Evolutionary conservation across 2,888 invertebrate species (phyloP).

Genomic region (Invenusta paracnida): DNA sequence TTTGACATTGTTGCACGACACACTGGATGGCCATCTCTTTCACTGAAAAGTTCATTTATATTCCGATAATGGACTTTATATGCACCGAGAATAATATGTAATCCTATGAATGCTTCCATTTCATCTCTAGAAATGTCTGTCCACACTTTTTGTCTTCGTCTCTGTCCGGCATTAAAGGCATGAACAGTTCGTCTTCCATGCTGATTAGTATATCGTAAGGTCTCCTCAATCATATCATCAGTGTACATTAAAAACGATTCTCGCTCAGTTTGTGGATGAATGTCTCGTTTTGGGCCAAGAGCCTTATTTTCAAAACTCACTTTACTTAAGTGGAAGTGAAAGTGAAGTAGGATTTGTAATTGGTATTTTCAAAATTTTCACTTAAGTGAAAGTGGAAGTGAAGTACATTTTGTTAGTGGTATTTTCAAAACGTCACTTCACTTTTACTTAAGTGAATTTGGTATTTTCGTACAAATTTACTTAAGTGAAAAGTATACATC

Average conservation of each 20-base stretch:
- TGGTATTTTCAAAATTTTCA: background rate
- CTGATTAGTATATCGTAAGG: background rate
- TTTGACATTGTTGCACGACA: slow-evolving; percentile 36
- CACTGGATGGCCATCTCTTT: slow-evolving; percentile 30
- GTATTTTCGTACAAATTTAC: background rate
- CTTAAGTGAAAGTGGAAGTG: background rate
- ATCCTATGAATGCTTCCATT: slow-evolving; percentile 33
- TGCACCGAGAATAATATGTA: slow-evolving; percentile 24
- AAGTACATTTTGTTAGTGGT: background rate
- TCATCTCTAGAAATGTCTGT: background rate
- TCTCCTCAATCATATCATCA: slow-evolving; percentile 31
- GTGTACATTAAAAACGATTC: slow-evolving; percentile 24
- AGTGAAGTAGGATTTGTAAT: too few relatives aligned
- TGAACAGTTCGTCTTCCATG: background rate
- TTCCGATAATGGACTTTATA: slow-evolving; percentile 27
- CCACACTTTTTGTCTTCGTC: slow-evolving; percentile 29
- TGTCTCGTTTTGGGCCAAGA: background rate
- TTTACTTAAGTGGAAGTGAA: too few relatives aligned
- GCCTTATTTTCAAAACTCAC: too few relatives aligned
- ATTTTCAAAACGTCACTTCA: background rate
- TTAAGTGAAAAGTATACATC: too few relatives aligned
- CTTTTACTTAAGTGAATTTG: background rate
- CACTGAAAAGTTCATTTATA: slow-evolving; percentile 9
- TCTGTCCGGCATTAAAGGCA: background rate
- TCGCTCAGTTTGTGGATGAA: slow-evolving; percentile 26